Evolutionary conservation across 1,140 invertebrate genomes (phyloP).

Genomic region (Tetranychus urticae): DNA sequence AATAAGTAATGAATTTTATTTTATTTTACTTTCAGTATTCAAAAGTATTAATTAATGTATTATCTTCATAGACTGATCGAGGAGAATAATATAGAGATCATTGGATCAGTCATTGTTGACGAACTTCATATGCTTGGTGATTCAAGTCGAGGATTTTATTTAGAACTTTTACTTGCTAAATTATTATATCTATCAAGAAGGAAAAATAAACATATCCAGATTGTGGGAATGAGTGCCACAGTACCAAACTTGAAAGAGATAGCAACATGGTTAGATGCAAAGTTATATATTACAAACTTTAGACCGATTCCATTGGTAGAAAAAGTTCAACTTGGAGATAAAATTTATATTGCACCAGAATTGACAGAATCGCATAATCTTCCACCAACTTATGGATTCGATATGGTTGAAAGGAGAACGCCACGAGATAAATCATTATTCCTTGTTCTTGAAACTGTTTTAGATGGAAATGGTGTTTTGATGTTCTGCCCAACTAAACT

Average conservation of each 20-base stretch:
- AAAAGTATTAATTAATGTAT: background rate
- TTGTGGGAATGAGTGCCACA: slow-evolving; percentile 94
- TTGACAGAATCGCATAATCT: background rate
- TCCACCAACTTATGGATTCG: background rate
- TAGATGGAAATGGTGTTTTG: slow-evolving; percentile 53
- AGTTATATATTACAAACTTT: slow-evolving; percentile 61
- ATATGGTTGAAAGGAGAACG: slow-evolving; percentile 8
- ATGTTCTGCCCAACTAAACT: slow-evolving; percentile 89
- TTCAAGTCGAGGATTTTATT: slow-evolving; percentile 59
- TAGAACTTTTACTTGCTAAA: slow-evolving; percentile 86
- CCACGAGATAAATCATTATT: slow-evolving; percentile 30
- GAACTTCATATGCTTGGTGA: slow-evolving; percentile 87
- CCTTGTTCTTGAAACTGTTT: slow-evolving; percentile 65
- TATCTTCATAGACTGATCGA: slow-evolving; percentile 9
- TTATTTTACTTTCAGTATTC: too few species aligned
- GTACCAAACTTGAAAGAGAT: slow-evolving; percentile 64
- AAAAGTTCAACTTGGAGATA: slow-evolving; percentile 36
- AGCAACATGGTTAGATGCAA: slow-evolving; percentile 62
- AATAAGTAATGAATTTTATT: slow-evolving; percentile 33
- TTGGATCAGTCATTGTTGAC: slow-evolving; percentile 70
- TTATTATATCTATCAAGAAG: slow-evolving; percentile 37
- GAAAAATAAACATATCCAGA: slow-evolving; percentile 34
- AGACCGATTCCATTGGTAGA: slow-evolving; percentile 72
- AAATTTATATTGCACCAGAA: slow-evolving; percentile 7
- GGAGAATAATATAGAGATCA: slow-evolving; percentile 16